Base-by-base conservation (phyloP, 2,113 vertebrate species). In the Melozone crissalis region DNA sequence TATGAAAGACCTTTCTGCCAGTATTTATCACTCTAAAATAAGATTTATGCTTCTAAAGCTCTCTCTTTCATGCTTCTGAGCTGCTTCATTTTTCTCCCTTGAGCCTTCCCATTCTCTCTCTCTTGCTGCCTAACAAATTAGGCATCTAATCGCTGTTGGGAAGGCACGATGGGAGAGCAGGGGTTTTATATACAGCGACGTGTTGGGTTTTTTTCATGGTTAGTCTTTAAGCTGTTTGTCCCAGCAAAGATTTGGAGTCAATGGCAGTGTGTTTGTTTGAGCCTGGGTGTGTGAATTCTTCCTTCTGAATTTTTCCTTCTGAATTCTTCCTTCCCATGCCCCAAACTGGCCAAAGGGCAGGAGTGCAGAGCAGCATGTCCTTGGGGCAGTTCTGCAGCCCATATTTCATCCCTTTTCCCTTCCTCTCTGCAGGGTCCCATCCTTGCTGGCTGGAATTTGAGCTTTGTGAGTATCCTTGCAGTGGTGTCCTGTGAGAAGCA, bases 41-140 rank as follows among this genome's bases (percentile, higher is more conserved):
- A 92, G 91, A 95, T 95, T 93, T 97, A 87, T 5, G 55, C 30
- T 89, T 97, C 93, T 90, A 69, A 97, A 96, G 91, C 72, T 90
- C 72, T 28, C 6, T 33, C 57, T 93, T 96, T 92, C 62, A 93
- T 85, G 93, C 93, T 94, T 94, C 85, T 75, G 89, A 93, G 87
- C 93, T 44, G 86, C 91, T 95, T 90, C 67, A 28, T 83, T 95
- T 94, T 90, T 89, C 68, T 96, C 94, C 94, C 95, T 30, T 80
- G 93, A 95, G 91, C 69, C 79, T 95, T 94, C n/a, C 69, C 39
- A 84, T 90, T 71, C 93, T 96, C 82, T 92, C 90, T 85, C 94
- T 94, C 90, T 93, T 93, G 55, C 93, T 92, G 88, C 87, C 93
- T 89, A 92, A 95, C 90, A 94, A 97, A 96, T 96, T 96, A 94